A percentile compares a stretch with the other conserved stretches of the same genome.
Conservation (phyloP, 2,888 invertebrate genomes). For the Catocala sponsa region DNA sequence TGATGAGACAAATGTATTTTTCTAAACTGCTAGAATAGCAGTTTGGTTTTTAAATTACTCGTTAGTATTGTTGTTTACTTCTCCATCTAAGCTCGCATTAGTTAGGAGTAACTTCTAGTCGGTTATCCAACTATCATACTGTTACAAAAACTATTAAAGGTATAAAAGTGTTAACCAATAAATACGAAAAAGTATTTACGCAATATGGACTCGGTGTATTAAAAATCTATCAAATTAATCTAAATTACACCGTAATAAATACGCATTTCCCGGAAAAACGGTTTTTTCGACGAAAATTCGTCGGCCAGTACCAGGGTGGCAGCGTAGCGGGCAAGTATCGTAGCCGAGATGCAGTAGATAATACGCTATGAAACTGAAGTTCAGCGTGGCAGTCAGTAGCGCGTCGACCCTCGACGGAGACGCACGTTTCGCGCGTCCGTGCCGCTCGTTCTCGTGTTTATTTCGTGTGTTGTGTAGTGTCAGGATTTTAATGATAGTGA, state of each 20-base stretch:
- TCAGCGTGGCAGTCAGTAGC: slow-evolving; percentile 77
- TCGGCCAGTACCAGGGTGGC: slow-evolving; percentile 68
- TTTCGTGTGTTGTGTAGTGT: slow-evolving; percentile 55
- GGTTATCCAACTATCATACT: too few species aligned
- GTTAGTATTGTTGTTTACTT: too few species aligned
- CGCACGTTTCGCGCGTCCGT: slow-evolving; percentile 60
- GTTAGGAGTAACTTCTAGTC: too few species aligned
- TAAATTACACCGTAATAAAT: slow-evolving; percentile 17
- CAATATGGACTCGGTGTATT: background rate
- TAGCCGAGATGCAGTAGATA: slow-evolving; percentile 72
- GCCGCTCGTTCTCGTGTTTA: slow-evolving; percentile 47
- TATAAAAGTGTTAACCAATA: background rate
- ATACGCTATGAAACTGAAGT: slow-evolving; percentile 60
- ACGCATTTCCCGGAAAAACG: slow-evolving; percentile 51
- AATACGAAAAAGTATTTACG: background rate
- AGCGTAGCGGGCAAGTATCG: slow-evolving; percentile 61
- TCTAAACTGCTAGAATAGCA: too few species aligned
- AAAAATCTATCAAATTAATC: slow-evolving; percentile 10
- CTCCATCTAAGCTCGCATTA: too few species aligned
- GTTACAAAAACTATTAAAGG: too few species aligned
- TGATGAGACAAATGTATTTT: too few species aligned
- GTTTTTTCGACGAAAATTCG: slow-evolving; percentile 56
- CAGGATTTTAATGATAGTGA: slow-evolving; percentile 42
- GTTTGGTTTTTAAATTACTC: too few species aligned
- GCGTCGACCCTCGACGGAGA: slow-evolving; percentile 69